A percentile compares a stretch with the other conserved stretches of the same genome.
These are phyloP conservation scores for Dynastes maya DNA, from an alignment of 2,888 invertebrate species.

Conservation along the genomic window DNA sequence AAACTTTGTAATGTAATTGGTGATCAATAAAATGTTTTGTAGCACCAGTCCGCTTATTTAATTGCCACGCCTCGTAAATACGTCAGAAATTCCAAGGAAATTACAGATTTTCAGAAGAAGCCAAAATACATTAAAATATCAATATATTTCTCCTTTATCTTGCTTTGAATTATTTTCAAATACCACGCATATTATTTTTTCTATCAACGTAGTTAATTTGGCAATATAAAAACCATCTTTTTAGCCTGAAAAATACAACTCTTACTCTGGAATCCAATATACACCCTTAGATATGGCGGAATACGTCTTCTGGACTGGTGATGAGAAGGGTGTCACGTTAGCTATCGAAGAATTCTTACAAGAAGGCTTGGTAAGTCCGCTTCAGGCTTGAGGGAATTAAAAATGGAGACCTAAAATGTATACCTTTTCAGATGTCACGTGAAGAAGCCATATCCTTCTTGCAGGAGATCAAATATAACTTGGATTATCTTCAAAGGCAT, in stretches of 20 bases:
- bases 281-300: slow-evolving; percentile 87
- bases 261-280: slow-evolving; percentile 76
- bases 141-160: too few species aligned
- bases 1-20: too few species aligned
- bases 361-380: slow-evolving; percentile 79
- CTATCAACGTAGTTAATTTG: too few species aligned
- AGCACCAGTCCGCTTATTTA: too few species aligned
- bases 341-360: slow-evolving; percentile 85
- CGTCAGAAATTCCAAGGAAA: too few species aligned
- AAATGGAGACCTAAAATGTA: background rate
- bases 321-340: slow-evolving; percentile 83
- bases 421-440: slow-evolving; percentile 76
- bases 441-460: slow-evolving; percentile 84
- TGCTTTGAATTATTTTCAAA: too few species aligned
- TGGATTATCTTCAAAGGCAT: slow-evolving; percentile 80
- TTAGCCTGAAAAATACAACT: slow-evolving; percentile 74
- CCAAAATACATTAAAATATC: too few species aligned
- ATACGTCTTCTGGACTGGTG: slow-evolving; percentile 88
- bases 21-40: too few species aligned
- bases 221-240: slow-evolving; percentile 53
- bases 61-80: too few species aligned
- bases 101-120: too few species aligned
- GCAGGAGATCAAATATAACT: slow-evolving; percentile 83
- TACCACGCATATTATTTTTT: too few species aligned
- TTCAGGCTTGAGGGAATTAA: background rate